Conservation (phyloP, 2,113 vertebrate genomes). For the Oceanites oceanicus region DNA sequence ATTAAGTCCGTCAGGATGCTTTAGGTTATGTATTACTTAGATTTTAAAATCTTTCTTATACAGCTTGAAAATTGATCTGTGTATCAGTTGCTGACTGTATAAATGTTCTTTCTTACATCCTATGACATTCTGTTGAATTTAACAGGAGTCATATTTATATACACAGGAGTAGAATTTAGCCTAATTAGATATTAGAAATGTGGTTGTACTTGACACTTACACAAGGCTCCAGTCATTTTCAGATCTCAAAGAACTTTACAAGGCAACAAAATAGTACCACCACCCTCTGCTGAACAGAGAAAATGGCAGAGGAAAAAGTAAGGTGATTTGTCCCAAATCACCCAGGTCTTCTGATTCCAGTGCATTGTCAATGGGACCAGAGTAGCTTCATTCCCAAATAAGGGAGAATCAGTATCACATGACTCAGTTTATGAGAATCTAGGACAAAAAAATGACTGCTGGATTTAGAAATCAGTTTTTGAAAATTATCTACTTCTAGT, state of each 20-base stretch:
- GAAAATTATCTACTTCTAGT: background rate
- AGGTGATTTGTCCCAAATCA: background rate
- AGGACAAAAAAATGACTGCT: background rate
- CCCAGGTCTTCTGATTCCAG: background rate
- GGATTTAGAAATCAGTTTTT: background rate
- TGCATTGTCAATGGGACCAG: background rate
- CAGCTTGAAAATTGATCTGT: background rate
- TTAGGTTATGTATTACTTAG: background rate
- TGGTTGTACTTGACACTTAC: background rate
- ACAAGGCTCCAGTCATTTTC: background rate
- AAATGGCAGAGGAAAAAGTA: background rate
- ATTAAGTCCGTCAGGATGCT: background rate
- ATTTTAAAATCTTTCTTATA: background rate
- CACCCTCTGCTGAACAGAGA: background rate
- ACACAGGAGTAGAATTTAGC: background rate
- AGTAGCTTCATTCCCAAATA: background rate
- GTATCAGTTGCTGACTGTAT: background rate
- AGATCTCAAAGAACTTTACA: background rate
- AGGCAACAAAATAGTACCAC: background rate
- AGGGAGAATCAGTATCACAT: background rate
- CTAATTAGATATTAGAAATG: background rate
- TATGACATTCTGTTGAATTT: background rate
- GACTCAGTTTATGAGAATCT: background rate
- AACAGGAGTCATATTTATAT: background rate
- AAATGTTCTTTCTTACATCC: background rate